Conservation (phyloP, 2,888 invertebrate genomes). For the Mesoligia furuncula region DNA sequence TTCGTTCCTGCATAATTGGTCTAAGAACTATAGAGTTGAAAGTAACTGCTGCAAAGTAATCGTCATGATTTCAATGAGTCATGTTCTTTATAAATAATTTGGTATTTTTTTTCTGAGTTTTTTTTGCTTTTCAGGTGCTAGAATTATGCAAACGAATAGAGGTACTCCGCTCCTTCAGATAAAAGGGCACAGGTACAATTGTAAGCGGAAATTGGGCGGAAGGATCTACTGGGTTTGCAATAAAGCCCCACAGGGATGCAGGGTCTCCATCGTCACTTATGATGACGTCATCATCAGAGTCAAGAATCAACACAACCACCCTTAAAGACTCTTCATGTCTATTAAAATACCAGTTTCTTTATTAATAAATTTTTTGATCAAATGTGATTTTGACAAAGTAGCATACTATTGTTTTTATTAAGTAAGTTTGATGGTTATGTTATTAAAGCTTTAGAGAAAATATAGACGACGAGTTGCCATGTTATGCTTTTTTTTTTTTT, state of each 20-base stretch:
- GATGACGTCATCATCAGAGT: conserved; percentile 65
- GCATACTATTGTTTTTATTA: not conserved
- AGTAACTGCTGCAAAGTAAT: not conserved
- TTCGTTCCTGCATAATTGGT: not conserved
- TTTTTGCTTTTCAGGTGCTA: conserved; percentile 44
- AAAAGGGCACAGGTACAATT: conserved; percentile 50
- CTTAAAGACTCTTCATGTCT: not conserved
- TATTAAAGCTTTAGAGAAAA: not conserved
- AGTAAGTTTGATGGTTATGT: not conserved
- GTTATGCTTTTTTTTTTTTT: no score
- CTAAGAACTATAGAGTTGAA: not conserved
- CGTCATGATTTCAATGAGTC: not conserved
- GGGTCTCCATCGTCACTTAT: conserved; percentile 69
- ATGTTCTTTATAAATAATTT: not conserved
- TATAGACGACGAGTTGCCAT: not conserved
- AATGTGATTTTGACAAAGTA: not conserved
- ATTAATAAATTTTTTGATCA: not conserved
- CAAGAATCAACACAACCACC: conserved; percentile 68
- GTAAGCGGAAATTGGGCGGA: conserved; percentile 51
- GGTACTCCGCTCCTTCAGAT: conserved; percentile 60
- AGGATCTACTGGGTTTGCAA: conserved; percentile 65
- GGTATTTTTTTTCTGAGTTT: conserved; percentile 9
- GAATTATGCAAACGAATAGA: conserved; percentile 55
- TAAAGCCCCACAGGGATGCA: conserved; percentile 67
- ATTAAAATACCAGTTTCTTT: not conserved